A percentile compares a stretch with the other conserved stretches of the same genome.
Conservation (phyloP, 2,797 vertebrate genomes). For the Siniperca obscura region DNA sequence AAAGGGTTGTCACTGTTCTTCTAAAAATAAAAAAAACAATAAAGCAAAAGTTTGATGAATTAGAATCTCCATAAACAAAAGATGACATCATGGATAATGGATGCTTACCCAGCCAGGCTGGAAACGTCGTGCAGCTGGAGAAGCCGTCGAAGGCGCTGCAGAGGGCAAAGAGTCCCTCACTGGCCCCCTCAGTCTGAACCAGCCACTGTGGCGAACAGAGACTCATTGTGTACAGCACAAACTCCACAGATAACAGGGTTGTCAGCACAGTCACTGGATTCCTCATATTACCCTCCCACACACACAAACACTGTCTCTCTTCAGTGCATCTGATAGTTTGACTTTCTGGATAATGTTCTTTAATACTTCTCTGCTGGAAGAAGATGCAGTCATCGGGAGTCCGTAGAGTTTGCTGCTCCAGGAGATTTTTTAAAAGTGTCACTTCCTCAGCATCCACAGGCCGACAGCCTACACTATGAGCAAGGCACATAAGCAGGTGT, state of each 20-base stretch:
- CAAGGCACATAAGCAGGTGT: not conserved
- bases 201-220: slow-evolving; percentile 70
- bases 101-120: slow-evolving; percentile 60
- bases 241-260: slow-evolving; percentile 71
- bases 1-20: not conserved
- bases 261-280: slow-evolving; percentile 63
- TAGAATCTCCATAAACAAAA: not conserved
- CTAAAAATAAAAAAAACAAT: not conserved
- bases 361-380: not conserved
- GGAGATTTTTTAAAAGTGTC: not conserved
- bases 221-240: slow-evolving; percentile 67
- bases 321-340: not conserved
- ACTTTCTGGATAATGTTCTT: not conserved
- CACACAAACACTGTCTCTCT: slow-evolving; percentile 13
- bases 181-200: slow-evolving; percentile 43
- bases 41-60: not conserved
- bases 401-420: not conserved
- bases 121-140: slow-evolving; percentile 58
- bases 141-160: slow-evolving; percentile 46
- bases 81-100: not conserved
- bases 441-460: not conserved
- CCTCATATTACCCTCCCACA: slow-evolving; percentile 49
- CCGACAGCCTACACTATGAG: not conserved
- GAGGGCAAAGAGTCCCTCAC: slow-evolving; percentile 60
- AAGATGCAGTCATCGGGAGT: not conserved